A percentile compares a stretch with the other conserved stretches of the same genome.
Conservation (phyloP, 2,113 vertebrate genomes). For the Naja naja region DNA sequence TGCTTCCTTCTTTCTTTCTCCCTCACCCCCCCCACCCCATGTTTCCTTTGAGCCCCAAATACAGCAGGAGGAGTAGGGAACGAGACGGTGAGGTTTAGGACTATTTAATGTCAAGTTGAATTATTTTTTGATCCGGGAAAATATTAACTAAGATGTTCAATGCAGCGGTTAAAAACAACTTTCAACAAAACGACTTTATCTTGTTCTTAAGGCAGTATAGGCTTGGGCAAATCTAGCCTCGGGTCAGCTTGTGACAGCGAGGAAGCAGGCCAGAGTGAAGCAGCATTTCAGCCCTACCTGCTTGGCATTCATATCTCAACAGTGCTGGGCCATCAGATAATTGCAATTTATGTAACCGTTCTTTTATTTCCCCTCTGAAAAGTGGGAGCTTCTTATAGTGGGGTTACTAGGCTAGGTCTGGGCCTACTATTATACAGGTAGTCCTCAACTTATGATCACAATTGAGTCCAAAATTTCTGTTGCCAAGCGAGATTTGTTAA, state of each 20-base stretch:
- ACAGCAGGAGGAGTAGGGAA: not conserved
- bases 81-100: not conserved
- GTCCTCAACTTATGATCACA: not conserved
- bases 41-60: slow-evolving; percentile 44
- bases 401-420: not conserved
- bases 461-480: too few species aligned
- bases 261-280: not conserved
- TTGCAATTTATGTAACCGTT: not conserved
- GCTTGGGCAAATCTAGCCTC: not conserved
- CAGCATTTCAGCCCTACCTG: not conserved
- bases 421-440: not conserved
- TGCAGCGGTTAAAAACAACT: not conserved
- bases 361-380: not conserved
- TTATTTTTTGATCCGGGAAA: not conserved
- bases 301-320: not conserved
- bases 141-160: not conserved
- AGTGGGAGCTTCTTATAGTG: not conserved
- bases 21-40: not conserved
- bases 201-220: not conserved
- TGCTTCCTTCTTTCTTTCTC: slow-evolving; percentile 23
- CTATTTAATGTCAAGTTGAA: not conserved
- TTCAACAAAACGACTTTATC: not conserved
- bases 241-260: not conserved
- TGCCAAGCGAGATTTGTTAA: too few species aligned
- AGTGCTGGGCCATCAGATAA: not conserved